Percentiles rank a stretch among this genome's conserved stretches.
phyloP scores from a whole-genome alignment of 2,797 vertebrate genomes.

The Hoplostethus mediterraneus region DNA sequence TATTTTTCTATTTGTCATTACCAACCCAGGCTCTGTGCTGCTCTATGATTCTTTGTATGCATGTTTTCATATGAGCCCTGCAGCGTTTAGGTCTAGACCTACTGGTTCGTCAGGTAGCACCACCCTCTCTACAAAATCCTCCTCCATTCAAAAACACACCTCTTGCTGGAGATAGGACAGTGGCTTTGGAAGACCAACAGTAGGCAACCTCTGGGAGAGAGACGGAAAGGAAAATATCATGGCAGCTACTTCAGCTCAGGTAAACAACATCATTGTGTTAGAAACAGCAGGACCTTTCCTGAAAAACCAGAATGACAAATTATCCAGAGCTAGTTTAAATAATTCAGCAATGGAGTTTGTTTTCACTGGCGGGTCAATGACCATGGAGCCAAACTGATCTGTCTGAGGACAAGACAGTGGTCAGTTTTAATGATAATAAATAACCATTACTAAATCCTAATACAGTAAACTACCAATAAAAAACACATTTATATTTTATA shows the following conservation, averaged over 20 bases:
- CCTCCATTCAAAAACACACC: not conserved
- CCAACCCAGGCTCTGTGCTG: too few relatives aligned
- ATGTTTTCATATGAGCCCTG: not conserved
- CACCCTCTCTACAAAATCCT: conserved; percentile 65
- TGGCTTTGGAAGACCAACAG: conserved; percentile 2
- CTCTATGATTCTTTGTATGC: too few relatives aligned
- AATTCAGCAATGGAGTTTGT: not conserved
- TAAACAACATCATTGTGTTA: conserved; percentile 41
- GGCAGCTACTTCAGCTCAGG: conserved; percentile 68
- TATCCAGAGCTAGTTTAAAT: not conserved
- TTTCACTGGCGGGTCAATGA: conserved; percentile 38
- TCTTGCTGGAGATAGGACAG: conserved; percentile 14
- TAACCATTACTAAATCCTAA: not conserved
- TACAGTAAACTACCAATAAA: too few relatives aligned
- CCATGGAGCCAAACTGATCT: conserved; percentile 7
- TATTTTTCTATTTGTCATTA: too few relatives aligned
- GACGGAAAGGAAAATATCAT: conserved; percentile 54
- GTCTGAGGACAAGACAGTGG: not conserved
- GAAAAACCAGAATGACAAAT: not conserved
- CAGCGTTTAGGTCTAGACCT: not conserved
- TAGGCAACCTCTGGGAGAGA: conserved; percentile 9
- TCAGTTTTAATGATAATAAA: not conserved
- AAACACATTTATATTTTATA: too few relatives aligned
- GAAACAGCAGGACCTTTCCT: not conserved
- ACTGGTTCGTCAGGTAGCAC: conserved; percentile 24